Conservation (phyloP, 2,888 invertebrate genomes). For the Halictus quadricinctus region DNA sequence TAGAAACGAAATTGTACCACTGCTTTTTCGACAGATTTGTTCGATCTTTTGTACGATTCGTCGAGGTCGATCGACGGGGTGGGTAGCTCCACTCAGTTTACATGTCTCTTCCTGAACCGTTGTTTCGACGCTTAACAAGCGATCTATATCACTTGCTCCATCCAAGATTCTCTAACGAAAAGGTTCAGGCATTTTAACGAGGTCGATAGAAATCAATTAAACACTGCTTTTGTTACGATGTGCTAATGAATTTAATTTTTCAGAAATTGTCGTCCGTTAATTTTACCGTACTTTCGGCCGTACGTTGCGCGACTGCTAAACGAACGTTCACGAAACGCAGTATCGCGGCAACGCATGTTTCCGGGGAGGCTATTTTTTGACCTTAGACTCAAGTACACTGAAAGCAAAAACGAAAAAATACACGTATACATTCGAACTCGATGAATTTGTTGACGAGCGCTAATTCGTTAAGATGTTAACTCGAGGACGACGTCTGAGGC, state of each 20-base stretch:
- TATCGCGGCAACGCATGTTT: slow-evolving; percentile 56
- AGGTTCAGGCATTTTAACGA: slow-evolving; percentile 11
- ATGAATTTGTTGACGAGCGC: slow-evolving; percentile 52
- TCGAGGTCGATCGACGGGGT: slow-evolving; percentile 66
- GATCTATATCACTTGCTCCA: slow-evolving; percentile 17
- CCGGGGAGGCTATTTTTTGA: slow-evolving; percentile 46
- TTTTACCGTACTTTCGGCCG: slow-evolving; percentile 55
- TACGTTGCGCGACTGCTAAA: slow-evolving; percentile 58
- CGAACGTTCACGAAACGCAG: slow-evolving; percentile 39
- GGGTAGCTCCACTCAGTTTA: slow-evolving; percentile 35
- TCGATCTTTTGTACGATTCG: slow-evolving; percentile 61
- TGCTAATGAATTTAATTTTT: slow-evolving; percentile 71
- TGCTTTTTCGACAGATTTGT: background rate
- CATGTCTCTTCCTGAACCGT: background rate
- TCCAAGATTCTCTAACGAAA: slow-evolving; percentile 8
- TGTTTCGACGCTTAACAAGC: slow-evolving; percentile 13
- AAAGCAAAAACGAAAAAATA: slow-evolving; percentile 9
- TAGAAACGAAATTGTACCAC: background rate
- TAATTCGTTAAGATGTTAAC: slow-evolving; percentile 56
- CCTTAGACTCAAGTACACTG: slow-evolving; percentile 50
- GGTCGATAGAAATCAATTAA: background rate
- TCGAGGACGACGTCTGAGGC: slow-evolving; percentile 50
- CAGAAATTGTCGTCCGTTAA: slow-evolving; percentile 67
- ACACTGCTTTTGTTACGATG: slow-evolving; percentile 56
- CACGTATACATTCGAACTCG: slow-evolving; percentile 30